Base-by-base conservation (phyloP, 2,797 vertebrate species). In the Simalia tracyae region DNA sequence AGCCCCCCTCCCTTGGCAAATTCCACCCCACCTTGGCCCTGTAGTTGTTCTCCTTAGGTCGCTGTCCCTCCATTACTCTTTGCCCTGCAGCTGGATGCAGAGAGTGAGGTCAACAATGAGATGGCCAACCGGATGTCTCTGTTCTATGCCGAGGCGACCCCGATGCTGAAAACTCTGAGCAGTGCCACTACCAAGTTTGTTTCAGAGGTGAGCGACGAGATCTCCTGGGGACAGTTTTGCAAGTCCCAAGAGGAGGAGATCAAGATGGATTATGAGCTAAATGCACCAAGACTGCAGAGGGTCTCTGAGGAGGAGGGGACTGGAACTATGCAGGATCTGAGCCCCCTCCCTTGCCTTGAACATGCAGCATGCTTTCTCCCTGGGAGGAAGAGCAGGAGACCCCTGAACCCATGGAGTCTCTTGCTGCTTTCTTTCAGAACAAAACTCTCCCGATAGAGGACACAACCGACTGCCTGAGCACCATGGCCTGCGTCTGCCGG, bases 61-160 rank as follows among this genome's bases (percentile, higher is more conserved):
- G 22, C 36, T 22, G 4, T 19, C 36, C 36, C 42, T 46, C 22
- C 31, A 19, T 26, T 11, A 14, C 42, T 60, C 22, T 42, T 8
- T 61, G 59, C 56, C 26, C 19, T 0, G 0, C 97, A 99, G 98
- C 96, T 98, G 96, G 98, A 98, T 0, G 98, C 98, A 0, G 98
- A 99, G 97, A 99, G 98, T 0, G 98, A 99, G 95, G 98, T 99
- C 26, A 99, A 98, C 97, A 99, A 98, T 0, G 98, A 99, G 97
- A 99, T 99, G 98, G 98, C 98, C 97, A 99, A 99, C 96, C 98
- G 98, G 95, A 99, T 99, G 98, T 99, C 98, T 4, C 97, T 99
- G 66, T 99, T 99, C 97, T 99, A 99, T 0, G 98, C 98, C 0
- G 98, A 99, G 94, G 98, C 98, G 64, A 99, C 98, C 7, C 98